These are phyloP conservation scores for Odobenus rosmarus DNA, from an alignment of 2,113 vertebrate genomes.

Conservation along the genomic window DNA sequence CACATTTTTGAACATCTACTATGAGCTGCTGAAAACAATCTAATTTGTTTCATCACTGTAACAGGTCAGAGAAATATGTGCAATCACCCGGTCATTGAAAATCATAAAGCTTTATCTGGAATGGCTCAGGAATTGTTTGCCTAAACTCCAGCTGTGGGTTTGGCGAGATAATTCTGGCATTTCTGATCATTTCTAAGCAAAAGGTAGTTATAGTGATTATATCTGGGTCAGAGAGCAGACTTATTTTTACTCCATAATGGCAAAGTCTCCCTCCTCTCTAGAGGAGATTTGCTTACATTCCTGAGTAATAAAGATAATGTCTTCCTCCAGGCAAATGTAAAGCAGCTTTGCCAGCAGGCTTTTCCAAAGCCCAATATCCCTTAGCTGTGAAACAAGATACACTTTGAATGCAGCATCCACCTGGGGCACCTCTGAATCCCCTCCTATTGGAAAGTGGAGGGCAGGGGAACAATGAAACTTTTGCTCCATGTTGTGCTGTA, in stretches of 20 bases:
- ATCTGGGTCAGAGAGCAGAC: background rate
- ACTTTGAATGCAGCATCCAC: rapidly evolving
- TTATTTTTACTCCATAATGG: background rate
- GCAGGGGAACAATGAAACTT: background rate
- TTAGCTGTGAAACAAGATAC: background rate
- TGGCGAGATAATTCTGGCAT: background rate
- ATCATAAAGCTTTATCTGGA: background rate
- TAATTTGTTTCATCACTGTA: background rate
- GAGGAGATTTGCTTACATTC: background rate
- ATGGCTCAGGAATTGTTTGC: background rate
- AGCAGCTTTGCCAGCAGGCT: background rate
- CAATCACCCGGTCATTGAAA: background rate
- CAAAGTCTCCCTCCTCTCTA: background rate
- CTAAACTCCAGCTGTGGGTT: background rate
- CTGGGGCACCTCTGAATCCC: background rate
- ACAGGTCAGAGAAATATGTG: background rate
- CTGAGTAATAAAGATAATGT: background rate
- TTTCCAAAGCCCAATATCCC: background rate
- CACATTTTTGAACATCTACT: background rate
- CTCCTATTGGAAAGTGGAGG: too few relatives aligned
- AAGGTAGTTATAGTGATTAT: too few relatives aligned
- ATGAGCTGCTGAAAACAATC: background rate
- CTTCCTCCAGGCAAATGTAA: background rate
- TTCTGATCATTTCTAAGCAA: background rate
- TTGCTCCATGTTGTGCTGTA: background rate